These are phyloP conservation scores for Pseudomyrmex pallidus DNA, from an alignment of 1,140 invertebrate species.

Conservation along the genomic window DNA sequence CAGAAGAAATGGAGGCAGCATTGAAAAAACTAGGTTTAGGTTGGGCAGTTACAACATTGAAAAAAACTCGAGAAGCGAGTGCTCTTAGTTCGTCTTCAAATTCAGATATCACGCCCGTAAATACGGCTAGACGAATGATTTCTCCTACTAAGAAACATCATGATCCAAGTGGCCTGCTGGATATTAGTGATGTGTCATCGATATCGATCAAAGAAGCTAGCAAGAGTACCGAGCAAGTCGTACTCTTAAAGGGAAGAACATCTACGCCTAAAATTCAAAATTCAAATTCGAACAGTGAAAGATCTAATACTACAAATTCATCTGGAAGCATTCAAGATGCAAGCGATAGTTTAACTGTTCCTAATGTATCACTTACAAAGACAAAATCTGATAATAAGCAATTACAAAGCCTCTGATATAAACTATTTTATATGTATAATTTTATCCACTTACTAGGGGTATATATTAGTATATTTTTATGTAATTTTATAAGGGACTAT, in stretches of 20 bases:
- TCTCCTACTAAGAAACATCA: constrained; percentile 77
- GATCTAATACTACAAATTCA: constrained; percentile 71
- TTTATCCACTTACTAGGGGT: constrained; percentile 34
- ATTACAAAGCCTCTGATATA: constrained; percentile 51
- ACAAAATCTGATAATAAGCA: constrained; percentile 56
- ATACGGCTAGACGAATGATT: constrained; percentile 74
- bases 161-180: constrained; percentile 74
- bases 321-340: constrained; percentile 73
- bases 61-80: constrained; percentile 88
- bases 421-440: constrained; percentile 40
- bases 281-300: constrained; percentile 74
- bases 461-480: constrained; percentile 17
- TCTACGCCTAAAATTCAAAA: constrained; percentile 82
- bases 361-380: constrained; percentile 66
- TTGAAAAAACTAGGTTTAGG: constrained; percentile 87
- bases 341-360: constrained; percentile 73
- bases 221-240: constrained; percentile 82
- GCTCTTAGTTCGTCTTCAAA: constrained; percentile 87
- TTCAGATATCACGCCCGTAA: constrained; percentile 81
- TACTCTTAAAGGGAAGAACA: constrained; percentile 82
- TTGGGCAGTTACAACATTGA: constrained; percentile 88
- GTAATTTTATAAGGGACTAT: constrained; percentile 15
- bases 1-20: constrained; percentile 86
- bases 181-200: constrained; percentile 83
- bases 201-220: constrained; percentile 82